Base-by-base conservation (phyloP, 1,140 invertebrate genomes). In the Hyles euphorbiae region DNA sequence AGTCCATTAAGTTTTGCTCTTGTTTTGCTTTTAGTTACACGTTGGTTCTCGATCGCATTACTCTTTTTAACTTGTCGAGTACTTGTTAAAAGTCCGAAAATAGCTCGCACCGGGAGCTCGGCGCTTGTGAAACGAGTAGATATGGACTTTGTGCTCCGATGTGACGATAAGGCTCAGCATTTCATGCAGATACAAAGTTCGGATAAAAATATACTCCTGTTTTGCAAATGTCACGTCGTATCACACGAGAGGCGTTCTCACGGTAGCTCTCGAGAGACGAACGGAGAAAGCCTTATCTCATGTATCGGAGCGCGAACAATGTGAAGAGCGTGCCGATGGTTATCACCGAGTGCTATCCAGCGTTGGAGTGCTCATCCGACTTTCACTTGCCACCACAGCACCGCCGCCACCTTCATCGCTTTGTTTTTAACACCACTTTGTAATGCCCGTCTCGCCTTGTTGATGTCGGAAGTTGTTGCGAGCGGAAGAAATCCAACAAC, bases 211-310 rank as follows among this genome's bases (percentile, higher is more conserved):
- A 40, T 40, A 64, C 74, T 74, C 63, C 73, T 74, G 71, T 74
- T 72, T 70, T 67, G 71, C 71, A 63, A 75, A 76, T 74, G 74
- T 74, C 67, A 63, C 69, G 65, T 68, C 59, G 70, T 65, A 72
- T 72, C 60, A 73, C 62, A 69, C 58, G 60, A 71, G 65, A 50
- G 55, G 60, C 55, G 64, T 81, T 83, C 78, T 77, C 77, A 83
- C 82, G 79, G 82, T 77, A 82, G 82, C 81, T 76, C 70, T 72
- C 60, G 53, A 71, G 66, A 76, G 74, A 77, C 62, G 77, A 79
- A 61, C 61, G 63, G 76, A 77, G 76, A 83, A 83, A 81, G 80
- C 77, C 70, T 82, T 87, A 84, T 84, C 80, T 80, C 68, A 66
- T 65, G 70, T 78, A 82, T 83, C 81, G 75, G 67, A 76, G 70